phyloP scores from a whole-genome alignment of 1,140 invertebrate genomes.

The Brachionus plicatilis region DNA sequence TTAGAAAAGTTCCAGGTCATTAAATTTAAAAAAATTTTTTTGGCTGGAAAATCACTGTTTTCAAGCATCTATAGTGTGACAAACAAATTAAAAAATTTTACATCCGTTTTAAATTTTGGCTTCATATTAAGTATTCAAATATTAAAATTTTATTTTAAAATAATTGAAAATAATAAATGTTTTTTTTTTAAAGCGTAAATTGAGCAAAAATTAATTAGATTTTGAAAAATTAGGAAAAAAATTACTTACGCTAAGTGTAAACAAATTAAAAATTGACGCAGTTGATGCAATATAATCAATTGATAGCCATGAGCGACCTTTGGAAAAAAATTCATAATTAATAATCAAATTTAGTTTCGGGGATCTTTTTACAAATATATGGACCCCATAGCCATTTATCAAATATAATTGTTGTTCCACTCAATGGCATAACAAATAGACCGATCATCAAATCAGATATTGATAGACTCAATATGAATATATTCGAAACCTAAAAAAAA shows the following conservation, averaged over 20 bases:
- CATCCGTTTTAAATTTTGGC: too few relatives aligned
- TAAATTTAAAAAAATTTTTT: too few relatives aligned
- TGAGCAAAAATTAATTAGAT: too few relatives aligned
- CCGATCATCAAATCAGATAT: constrained; percentile 35
- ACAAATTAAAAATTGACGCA: constrained; percentile 38
- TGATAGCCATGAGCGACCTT: constrained; percentile 16
- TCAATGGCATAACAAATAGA: constrained; percentile 38
- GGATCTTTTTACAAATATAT: neutral
- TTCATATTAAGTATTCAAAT: too few relatives aligned
- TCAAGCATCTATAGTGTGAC: too few relatives aligned
- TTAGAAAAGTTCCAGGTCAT: too few relatives aligned
- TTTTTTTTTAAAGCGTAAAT: too few relatives aligned
- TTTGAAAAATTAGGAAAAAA: neutral
- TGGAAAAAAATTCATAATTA: neutral
- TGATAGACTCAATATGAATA: constrained; percentile 35
- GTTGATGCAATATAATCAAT: constrained; percentile 40
- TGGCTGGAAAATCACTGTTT: too few relatives aligned
- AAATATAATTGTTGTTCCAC: constrained; percentile 27
- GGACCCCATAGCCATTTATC: constrained; percentile 1
- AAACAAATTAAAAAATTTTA: too few relatives aligned
- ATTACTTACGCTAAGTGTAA: constrained; percentile 13
- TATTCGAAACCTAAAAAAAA: neutral
- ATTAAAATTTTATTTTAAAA: too few relatives aligned
- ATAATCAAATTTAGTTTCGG: neutral
- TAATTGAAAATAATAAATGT: too few relatives aligned